Conservation (phyloP, 2,888 invertebrate genomes). For the Eilema griseolum region DNA sequence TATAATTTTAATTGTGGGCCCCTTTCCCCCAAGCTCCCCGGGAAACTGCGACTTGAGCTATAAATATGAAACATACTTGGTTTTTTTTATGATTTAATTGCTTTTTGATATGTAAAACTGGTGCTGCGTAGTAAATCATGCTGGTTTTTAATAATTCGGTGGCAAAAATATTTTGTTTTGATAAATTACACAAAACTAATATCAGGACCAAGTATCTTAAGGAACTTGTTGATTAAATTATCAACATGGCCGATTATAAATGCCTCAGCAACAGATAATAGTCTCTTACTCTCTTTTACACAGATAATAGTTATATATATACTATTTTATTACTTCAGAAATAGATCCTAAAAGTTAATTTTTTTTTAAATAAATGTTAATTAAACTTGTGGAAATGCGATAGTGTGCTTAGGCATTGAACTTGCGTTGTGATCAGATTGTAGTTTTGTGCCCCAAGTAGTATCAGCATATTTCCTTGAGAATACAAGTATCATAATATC, state of each 20-base stretch:
- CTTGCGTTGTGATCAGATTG: no score
- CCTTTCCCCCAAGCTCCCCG: constrained; percentile 62
- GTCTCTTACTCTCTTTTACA: no score
- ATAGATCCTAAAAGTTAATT: no score
- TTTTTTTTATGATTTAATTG: constrained; percentile 56
- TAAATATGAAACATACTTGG: constrained; percentile 62
- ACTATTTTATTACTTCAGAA: neutral
- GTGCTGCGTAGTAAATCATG: constrained; percentile 15
- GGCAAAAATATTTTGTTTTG: constrained; percentile 5
- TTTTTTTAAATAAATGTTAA: no score
- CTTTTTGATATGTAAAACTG: constrained; percentile 53
- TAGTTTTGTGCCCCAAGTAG: no score
- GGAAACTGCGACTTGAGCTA: constrained; percentile 57
- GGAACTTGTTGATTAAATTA: neutral
- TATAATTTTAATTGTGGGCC: constrained; percentile 84
- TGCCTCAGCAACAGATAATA: neutral
- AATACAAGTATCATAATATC: no score
- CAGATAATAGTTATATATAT: no score
- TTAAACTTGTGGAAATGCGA: no score
- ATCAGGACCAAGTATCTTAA: neutral
- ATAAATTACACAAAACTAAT: neutral
- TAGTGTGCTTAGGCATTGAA: no score
- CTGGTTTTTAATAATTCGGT: constrained; percentile 3
- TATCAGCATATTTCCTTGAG: no score
- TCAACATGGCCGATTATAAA: neutral